These are phyloP conservation scores for Itoplectis maculator DNA, from an alignment of 2,888 invertebrate genomes.

Conservation along the genomic window DNA sequence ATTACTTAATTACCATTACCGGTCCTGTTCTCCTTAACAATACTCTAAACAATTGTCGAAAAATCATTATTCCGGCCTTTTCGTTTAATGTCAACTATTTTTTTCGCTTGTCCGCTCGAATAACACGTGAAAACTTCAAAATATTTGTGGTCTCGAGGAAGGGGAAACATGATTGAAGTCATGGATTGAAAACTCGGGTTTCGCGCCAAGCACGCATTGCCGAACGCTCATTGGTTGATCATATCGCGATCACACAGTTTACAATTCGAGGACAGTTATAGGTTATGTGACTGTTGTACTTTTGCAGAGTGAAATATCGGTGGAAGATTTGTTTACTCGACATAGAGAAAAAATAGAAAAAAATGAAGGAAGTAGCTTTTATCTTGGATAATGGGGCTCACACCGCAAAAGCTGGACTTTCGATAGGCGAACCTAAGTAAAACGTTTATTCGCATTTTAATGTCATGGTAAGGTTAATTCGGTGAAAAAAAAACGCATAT, in stretches of 20 bases:
- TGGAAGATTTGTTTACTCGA: neutral
- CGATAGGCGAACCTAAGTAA: constrained; percentile 89
- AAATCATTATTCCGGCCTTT: constrained; percentile 54
- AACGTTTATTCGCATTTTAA: constrained; percentile 33
- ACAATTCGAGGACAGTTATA: neutral
- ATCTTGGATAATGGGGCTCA: constrained; percentile 96
- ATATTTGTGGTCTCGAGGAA: constrained; percentile 5
- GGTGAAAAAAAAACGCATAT: constrained; percentile 1
- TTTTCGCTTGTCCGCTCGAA: neutral
- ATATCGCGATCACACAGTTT: neutral
- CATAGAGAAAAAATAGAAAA: constrained; percentile 39
- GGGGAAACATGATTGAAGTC: neutral
- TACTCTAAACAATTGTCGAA: constrained; percentile 60
- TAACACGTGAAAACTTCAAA: constrained; percentile 26
- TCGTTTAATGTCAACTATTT: neutral
- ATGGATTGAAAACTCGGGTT: neutral
- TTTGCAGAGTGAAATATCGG: too few relatives aligned
- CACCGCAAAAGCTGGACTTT: constrained; percentile 93
- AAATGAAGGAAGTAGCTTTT: constrained; percentile 84
- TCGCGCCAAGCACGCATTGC: neutral
- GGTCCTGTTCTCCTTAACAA: constrained; percentile 68
- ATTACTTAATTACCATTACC: constrained; percentile 69
- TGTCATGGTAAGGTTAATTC: too few relatives aligned
- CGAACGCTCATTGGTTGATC: neutral
- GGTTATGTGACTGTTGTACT: too few relatives aligned